A percentile compares a stretch with the other conserved stretches of the same genome.
Evolutionary conservation across 2,113 vertebrate species (phyloP).

Genomic region (Podocnemis expansa): DNA sequence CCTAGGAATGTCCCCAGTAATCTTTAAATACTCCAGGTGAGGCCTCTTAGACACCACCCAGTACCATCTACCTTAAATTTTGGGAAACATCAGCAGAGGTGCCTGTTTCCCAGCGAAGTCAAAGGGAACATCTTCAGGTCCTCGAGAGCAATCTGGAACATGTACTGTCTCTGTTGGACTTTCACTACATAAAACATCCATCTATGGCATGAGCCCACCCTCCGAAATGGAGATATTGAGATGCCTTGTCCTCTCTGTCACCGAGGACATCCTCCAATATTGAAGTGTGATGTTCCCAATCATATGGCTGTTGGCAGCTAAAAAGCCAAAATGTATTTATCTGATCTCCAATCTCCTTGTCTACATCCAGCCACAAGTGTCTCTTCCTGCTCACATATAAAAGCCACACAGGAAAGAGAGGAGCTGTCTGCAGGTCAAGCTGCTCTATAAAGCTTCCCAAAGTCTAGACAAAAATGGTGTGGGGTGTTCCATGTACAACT

Average conservation of each 20-base stretch:
- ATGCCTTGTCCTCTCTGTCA: background rate
- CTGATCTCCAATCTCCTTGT: background rate
- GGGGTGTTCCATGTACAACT: background rate
- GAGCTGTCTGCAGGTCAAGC: background rate
- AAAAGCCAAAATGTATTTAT: background rate
- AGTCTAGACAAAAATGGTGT: background rate
- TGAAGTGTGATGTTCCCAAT: background rate
- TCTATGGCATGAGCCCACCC: background rate
- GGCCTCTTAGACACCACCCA: background rate
- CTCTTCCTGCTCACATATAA: background rate
- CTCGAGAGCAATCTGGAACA: background rate
- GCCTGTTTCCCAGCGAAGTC: accelerated
- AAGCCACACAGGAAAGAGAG: accelerated
- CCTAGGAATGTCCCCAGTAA: background rate
- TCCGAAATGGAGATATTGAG: background rate
- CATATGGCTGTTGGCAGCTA: background rate
- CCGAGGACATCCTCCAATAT: background rate
- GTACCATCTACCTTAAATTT: accelerated
- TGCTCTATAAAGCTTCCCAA: background rate
- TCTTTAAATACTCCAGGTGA: accelerated
- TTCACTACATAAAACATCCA: background rate
- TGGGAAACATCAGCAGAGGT: accelerated
- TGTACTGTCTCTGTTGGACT: accelerated
- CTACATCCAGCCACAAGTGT: background rate
- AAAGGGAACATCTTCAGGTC: background rate